Conservation (phyloP, 2,888 invertebrate genomes). For the Fragum whitleyi region DNA sequence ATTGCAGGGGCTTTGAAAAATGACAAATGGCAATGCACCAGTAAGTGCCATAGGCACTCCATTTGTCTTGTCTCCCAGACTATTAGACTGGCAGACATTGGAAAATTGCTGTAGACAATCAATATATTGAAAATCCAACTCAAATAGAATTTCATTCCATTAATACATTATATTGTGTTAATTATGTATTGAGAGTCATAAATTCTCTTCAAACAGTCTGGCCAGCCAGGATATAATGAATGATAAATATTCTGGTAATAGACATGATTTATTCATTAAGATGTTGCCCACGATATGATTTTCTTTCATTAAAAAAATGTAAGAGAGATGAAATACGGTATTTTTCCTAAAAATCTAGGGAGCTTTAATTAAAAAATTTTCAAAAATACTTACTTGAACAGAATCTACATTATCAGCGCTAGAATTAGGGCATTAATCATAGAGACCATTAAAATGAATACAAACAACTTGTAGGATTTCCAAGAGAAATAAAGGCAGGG, state of each 20-base stretch:
- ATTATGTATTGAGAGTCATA: constrained; percentile 17
- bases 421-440: too few relatives aligned
- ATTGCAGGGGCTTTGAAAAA: background rate
- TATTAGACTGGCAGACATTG: background rate
- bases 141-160: constrained; percentile 19
- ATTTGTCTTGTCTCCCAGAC: constrained; percentile 14
- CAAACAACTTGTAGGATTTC: too few relatives aligned
- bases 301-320: too few relatives aligned
- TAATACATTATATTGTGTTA: constrained; percentile 19
- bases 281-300: too few relatives aligned
- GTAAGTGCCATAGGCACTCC: background rate
- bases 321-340: too few relatives aligned
- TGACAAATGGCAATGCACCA: constrained; percentile 17
- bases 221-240: background rate
- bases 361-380: too few relatives aligned
- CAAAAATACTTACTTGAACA: too few relatives aligned
- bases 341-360: too few relatives aligned
- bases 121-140: background rate
- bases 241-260: background rate
- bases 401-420: too few relatives aligned
- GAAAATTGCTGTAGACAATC: background rate
- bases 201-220: constrained; percentile 18
- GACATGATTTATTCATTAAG: too few relatives aligned
- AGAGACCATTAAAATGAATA: too few relatives aligned
- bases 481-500: too few relatives aligned